Conservation (phyloP, 2,113 vertebrate genomes). For the Progne subis region DNA sequence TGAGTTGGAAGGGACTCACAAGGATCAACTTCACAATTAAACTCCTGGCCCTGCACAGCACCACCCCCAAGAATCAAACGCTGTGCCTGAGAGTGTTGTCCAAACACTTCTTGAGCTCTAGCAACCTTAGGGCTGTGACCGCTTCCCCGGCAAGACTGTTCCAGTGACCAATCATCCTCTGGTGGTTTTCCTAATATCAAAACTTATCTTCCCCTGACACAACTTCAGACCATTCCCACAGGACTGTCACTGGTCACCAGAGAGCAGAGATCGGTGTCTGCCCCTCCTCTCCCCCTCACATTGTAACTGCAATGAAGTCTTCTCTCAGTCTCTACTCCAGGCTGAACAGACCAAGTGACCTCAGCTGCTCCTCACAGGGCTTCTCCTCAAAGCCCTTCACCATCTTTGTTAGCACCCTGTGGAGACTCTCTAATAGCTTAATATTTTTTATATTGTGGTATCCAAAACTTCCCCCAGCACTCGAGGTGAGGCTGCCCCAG, state of each 20-base stretch:
- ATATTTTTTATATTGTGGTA: neutral
- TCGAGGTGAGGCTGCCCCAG: neutral
- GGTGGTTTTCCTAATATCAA: neutral
- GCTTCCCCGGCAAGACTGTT: neutral
- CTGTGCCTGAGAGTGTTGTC: neutral
- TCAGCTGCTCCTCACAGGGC: rapidly evolving
- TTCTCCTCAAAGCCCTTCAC: neutral
- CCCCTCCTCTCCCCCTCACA: neutral
- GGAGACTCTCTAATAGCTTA: neutral
- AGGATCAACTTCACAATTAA: neutral
- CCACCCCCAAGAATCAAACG: neutral
- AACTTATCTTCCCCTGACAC: neutral
- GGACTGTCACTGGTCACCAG: neutral
- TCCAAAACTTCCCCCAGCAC: neutral
- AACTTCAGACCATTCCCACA: neutral
- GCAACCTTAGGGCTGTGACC: neutral
- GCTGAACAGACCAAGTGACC: neutral
- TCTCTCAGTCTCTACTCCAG: neutral
- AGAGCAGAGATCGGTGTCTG: neutral
- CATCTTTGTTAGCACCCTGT: rapidly evolving
- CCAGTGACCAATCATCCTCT: neutral
- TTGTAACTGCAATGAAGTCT: neutral
- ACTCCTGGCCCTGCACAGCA: neutral
- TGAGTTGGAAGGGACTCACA: neutral
- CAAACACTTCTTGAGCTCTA: neutral